Conservation (phyloP, 2,888 invertebrate genomes). For the Gasteruption jaculator region DNA sequence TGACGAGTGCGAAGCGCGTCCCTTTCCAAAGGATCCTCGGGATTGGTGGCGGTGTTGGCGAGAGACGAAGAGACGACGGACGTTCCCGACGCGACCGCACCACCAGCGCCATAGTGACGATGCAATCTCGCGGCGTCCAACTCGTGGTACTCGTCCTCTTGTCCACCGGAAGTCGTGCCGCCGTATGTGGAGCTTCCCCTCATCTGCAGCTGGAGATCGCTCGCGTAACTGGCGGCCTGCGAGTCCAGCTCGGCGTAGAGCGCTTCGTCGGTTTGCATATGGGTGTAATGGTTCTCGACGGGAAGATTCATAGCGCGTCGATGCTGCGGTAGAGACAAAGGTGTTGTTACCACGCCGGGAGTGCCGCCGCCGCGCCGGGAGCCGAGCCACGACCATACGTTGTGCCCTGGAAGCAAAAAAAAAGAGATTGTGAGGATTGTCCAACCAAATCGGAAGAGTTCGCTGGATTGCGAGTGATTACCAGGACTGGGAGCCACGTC, state of each 20-base stretch:
- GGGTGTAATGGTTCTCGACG: slow-evolving; percentile 69
- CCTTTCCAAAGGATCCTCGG: slow-evolving; percentile 35
- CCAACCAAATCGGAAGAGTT: neutral
- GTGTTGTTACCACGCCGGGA: slow-evolving; percentile 46
- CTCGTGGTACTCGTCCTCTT: slow-evolving; percentile 49
- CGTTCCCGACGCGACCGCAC: slow-evolving; percentile 39
- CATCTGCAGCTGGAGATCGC: slow-evolving; percentile 47
- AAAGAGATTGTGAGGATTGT: too few species aligned
- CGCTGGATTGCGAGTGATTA: slow-evolving; percentile 27
- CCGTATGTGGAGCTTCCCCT: slow-evolving; percentile 42
- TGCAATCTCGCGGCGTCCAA: slow-evolving; percentile 48
- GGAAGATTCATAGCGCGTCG: slow-evolving; percentile 48
- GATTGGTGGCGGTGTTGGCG: too few species aligned
- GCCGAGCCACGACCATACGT: slow-evolving; percentile 50
- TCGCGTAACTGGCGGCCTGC: slow-evolving; percentile 53
- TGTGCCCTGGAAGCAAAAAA: slow-evolving; percentile 40
- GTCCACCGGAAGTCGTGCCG: slow-evolving; percentile 42
- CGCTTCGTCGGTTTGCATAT: slow-evolving; percentile 66
- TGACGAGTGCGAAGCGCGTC: slow-evolving; percentile 43
- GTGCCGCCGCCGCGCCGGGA: slow-evolving; percentile 47
- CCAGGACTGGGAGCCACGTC: slow-evolving; percentile 49
- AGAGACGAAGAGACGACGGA: too few species aligned
- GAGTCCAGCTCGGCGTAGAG: slow-evolving; percentile 69
- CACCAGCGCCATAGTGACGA: slow-evolving; percentile 44
- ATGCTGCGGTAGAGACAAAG: slow-evolving; percentile 46